Base-by-base conservation (phyloP, 2,888 invertebrate genomes). In the Aporophyla lueneburgensis region DNA sequence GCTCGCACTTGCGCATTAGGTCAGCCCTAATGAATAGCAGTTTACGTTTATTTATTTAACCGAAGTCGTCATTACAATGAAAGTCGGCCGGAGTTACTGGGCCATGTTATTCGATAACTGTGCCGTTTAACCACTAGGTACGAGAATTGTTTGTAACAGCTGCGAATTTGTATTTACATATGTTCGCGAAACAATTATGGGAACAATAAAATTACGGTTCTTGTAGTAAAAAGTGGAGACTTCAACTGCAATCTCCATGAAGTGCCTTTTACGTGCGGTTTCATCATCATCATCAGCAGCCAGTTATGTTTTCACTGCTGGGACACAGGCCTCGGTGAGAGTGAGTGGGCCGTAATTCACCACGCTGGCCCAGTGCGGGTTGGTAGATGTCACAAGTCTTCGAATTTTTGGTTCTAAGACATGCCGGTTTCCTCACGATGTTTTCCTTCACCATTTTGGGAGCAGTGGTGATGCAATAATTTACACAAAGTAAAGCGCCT, bases 41-140 rank as follows among this genome's bases (percentile, higher is more conserved):
- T 87, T 86, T 67, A 79, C 76, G 76, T 88, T 86, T 87, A 87
- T 90, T 91, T 87, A 86, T 89, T 90, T 89, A 84, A 84, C 86
- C 85, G 80, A 86, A 86, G 82, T 85, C 82, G 80, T 83, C 84
- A 83, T 86, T 83, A 87, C 90, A 86, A 88, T 86, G 84, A 80
- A 83, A 77, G 83, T 83, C 80, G 81, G 76, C 81, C 80, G 86
- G 71, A 87, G 82, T 86, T 85, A 91, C 87, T 89, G 88, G 86
- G 80, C 89, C 90, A 83, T 90, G 89, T 85, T 87, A 89, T 89
- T 90, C 85, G 89, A 88, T 91, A 88, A 90, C 90, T 88, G 87
- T 87, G 83, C 76, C 51, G 79, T 80, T 76, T 67, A 74, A 73
- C 74, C 65, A 70, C 19, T 59, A 51, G 21, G 49, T n/a, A 76